Percentiles rank a stretch among this genome's conserved stretches.
Evolutionary conservation across 2,888 invertebrate genomes (phyloP).

Genomic region (Desoria tigrina): DNA sequence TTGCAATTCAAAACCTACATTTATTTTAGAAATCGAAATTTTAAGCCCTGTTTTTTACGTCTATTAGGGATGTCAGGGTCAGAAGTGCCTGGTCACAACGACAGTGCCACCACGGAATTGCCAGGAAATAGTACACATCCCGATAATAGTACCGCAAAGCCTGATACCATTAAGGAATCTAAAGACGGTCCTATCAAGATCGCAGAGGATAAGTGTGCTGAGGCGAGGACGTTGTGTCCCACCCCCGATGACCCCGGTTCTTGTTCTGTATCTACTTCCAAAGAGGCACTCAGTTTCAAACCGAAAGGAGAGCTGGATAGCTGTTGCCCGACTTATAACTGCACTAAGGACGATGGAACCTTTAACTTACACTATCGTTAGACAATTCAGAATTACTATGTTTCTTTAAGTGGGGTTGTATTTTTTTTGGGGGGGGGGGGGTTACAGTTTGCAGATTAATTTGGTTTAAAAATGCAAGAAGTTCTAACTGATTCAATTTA

Average conservation of each 20-base stretch:
- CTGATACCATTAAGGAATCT: background rate
- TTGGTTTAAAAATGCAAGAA: too few relatives aligned
- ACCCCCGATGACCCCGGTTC: background rate
- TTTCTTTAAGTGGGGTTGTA: background rate
- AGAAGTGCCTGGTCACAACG: background rate
- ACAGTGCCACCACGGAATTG: too few relatives aligned
- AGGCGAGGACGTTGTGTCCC: constrained; percentile 23
- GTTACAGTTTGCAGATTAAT: too few relatives aligned
- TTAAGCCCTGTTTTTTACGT: too few relatives aligned
- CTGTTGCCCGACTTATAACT: constrained; percentile 34
- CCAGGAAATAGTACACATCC: too few relatives aligned
- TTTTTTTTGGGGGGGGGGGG: too few relatives aligned
- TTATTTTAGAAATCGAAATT: too few relatives aligned
- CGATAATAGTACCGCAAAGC: too few relatives aligned
- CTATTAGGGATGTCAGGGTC: constrained; percentile 18
- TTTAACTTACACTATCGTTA: constrained; percentile 27
- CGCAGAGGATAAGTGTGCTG: constrained; percentile 12
- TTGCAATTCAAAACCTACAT: background rate
- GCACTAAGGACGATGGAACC: constrained; percentile 18
- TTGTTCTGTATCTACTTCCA: constrained; percentile 7
- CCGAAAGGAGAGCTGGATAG: constrained; percentile 20
- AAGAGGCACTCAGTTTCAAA: constrained; percentile 14
- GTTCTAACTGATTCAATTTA: too few relatives aligned
- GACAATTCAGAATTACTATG: background rate
- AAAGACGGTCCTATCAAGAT: background rate